Evolutionary conservation across 2,888 invertebrate genomes (phyloP).

Genomic region (Polyommatus iphigenia): DNA sequence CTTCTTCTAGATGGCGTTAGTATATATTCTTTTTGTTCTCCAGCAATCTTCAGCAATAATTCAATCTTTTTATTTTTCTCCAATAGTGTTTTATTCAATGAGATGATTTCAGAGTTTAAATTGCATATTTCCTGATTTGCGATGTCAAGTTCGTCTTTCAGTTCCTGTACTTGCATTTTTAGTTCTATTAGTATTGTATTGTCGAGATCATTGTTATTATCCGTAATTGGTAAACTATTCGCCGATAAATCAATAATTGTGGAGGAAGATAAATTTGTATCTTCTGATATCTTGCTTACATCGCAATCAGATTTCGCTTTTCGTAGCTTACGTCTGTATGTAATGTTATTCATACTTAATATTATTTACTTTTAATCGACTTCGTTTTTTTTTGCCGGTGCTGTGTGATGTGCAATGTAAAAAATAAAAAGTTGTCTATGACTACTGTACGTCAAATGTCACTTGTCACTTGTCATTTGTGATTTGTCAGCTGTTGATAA

Average conservation of each 20-base stretch:
- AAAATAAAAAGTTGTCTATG: no score
- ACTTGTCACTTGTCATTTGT: no score
- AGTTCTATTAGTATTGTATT: neutral
- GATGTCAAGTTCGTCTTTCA: neutral
- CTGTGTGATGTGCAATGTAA: no score
- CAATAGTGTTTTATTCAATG: neutral
- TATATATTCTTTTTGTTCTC: neutral
- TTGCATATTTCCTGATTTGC: constrained; percentile 1
- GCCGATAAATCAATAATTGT: neutral
- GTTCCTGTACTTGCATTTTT: neutral
- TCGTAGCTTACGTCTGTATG: neutral
- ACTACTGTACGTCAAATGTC: no score
- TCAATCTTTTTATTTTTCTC: neutral
- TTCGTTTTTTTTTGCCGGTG: no score
- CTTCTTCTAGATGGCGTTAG: neutral
- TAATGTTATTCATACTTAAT: neutral
- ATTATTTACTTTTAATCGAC: no score
- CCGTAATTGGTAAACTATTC: neutral
- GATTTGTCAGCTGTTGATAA: no score
- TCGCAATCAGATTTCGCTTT: neutral
- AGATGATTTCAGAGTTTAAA: neutral
- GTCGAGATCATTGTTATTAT: neutral
- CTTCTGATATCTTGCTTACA: neutral
- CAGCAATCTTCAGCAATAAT: neutral
- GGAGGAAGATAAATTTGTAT: neutral